phyloP scores from a whole-genome alignment of 53 echinoderm and acorn worm genomes.

The Paelopatides confundens region DNA sequence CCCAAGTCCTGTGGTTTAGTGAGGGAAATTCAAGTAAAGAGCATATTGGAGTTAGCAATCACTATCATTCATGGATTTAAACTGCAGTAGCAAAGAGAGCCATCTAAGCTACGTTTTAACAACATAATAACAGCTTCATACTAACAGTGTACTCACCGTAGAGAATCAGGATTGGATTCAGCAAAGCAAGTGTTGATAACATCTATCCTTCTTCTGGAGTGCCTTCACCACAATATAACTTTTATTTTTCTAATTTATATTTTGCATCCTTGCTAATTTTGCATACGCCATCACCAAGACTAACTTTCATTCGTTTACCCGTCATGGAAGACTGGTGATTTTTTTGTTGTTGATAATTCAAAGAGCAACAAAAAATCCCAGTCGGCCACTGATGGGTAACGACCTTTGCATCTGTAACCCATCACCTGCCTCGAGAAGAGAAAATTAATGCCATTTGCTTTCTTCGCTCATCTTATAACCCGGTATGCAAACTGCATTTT shows the following conservation, averaged over 20 bases:
- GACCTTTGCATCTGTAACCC: slow-evolving; percentile 32
- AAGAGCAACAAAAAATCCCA: slow-evolving; percentile 99
- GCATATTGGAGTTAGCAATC: too few relatives aligned
- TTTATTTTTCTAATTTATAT: not conserved
- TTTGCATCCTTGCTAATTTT: slow-evolving; percentile 25
- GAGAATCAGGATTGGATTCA: too few relatives aligned
- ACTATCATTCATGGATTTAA: too few relatives aligned
- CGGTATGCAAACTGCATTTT: slow-evolving; percentile 21
- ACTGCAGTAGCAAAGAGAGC: too few relatives aligned
- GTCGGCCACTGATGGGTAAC: slow-evolving; percentile 93
- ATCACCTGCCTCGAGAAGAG: slow-evolving; percentile 7
- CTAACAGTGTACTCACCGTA: too few relatives aligned
- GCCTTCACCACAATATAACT: too few relatives aligned
- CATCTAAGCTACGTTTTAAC: too few relatives aligned
- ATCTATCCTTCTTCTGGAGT: too few relatives aligned
- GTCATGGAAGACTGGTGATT: slow-evolving; percentile 99
- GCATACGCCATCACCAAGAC: slow-evolving; percentile 41
- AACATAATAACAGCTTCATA: too few relatives aligned
- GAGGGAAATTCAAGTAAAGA: too few relatives aligned
- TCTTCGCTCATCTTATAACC: slow-evolving; percentile 9
- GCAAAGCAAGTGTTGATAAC: too few relatives aligned
- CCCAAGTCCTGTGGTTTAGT: too few relatives aligned
- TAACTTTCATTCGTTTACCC: slow-evolving; percentile 25
- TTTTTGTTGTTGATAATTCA: slow-evolving; percentile 93
- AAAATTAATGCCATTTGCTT: slow-evolving; percentile 35